These are phyloP conservation scores for Ernsta delagoae DNA, from an alignment of 2,888 invertebrate species.

Conservation along the genomic window DNA sequence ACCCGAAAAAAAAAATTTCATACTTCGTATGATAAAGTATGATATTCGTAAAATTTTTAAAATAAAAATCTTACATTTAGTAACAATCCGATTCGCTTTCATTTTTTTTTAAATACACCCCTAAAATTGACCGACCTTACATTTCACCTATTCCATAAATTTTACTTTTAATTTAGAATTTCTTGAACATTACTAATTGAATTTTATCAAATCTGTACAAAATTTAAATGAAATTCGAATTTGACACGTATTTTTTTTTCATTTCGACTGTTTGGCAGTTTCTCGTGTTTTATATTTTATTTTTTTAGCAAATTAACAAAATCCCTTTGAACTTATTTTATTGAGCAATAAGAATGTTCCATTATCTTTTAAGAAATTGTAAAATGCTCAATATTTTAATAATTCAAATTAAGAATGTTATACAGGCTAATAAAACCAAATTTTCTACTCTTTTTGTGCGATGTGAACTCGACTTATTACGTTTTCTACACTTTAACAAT, in stretches of 20 bases:
- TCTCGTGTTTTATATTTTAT: not conserved
- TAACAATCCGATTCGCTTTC: conserved; percentile 2
- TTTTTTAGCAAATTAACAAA: conserved; percentile 6
- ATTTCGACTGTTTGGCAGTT: conserved; percentile 27
- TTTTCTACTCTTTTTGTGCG: conserved; percentile 76
- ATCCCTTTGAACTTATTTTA: not conserved
- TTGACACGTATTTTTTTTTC: conserved; percentile 13
- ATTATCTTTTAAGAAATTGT: not conserved
- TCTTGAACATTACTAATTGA: conserved; percentile 34
- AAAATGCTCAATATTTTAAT: conserved; percentile 14
- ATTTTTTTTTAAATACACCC: too few relatives aligned
- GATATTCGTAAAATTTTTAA: conserved; percentile 35
- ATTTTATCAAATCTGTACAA: conserved; percentile 17
- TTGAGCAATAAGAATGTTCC: conserved; percentile 27
- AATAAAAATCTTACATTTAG: conserved; percentile 23
- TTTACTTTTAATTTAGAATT: conserved; percentile 71
- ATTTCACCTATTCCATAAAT: conserved; percentile 43
- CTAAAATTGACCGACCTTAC: conserved; percentile 67
- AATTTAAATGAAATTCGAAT: conserved; percentile 17
- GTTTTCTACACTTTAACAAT: conserved; percentile 70
- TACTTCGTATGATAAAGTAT: conserved; percentile 8
- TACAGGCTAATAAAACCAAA: conserved; percentile 33
- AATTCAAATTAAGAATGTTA: conserved; percentile 38
- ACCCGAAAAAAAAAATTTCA: not conserved
- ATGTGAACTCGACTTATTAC: conserved; percentile 71